phyloP scores from a whole-genome alignment of 2,888 invertebrate genomes.

The Tubulanus polymorphus region DNA sequence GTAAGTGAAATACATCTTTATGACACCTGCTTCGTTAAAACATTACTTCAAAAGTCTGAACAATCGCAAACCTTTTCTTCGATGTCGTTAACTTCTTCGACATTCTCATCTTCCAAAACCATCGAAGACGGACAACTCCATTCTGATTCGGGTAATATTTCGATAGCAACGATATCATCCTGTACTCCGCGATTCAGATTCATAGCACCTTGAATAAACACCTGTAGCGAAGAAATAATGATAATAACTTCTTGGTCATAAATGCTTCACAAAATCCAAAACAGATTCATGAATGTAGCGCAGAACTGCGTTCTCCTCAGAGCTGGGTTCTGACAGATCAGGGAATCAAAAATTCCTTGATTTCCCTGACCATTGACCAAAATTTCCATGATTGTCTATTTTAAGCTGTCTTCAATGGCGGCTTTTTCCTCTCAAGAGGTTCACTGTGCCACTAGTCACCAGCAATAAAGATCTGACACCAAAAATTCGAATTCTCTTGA shows the following conservation, averaged over 20 bases:
- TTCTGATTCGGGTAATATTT: slow-evolving; percentile 79
- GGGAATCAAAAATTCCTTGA: too few relatives aligned
- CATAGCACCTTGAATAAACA: slow-evolving; percentile 45
- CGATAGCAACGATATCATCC: slow-evolving; percentile 88
- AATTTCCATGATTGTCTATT: too few relatives aligned
- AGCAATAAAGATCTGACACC: too few relatives aligned
- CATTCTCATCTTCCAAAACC: slow-evolving; percentile 52
- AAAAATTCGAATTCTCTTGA: too few relatives aligned
- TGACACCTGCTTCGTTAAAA: neutral
- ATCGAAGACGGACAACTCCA: slow-evolving; percentile 85
- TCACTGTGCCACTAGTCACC: too few relatives aligned
- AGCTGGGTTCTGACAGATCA: too few relatives aligned
- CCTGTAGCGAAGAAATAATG: slow-evolving; percentile 12
- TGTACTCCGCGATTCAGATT: slow-evolving; percentile 85
- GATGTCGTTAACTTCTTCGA: slow-evolving; percentile 52
- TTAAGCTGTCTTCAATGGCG: too few relatives aligned
- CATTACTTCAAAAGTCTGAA: neutral
- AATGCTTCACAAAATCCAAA: too few relatives aligned
- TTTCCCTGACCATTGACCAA: too few relatives aligned
- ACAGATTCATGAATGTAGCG: neutral
- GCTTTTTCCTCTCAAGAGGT: too few relatives aligned
- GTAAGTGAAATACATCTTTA: slow-evolving; percentile 8
- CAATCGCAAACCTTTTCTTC: slow-evolving; percentile 24
- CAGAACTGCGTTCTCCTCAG: too few relatives aligned
- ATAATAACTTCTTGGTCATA: neutral